A percentile compares a stretch with the other conserved stretches of the same genome.
Evolutionary conservation across 2,113 vertebrate species (phyloP).

Genomic region (Pygoscelis adeliae): DNA sequence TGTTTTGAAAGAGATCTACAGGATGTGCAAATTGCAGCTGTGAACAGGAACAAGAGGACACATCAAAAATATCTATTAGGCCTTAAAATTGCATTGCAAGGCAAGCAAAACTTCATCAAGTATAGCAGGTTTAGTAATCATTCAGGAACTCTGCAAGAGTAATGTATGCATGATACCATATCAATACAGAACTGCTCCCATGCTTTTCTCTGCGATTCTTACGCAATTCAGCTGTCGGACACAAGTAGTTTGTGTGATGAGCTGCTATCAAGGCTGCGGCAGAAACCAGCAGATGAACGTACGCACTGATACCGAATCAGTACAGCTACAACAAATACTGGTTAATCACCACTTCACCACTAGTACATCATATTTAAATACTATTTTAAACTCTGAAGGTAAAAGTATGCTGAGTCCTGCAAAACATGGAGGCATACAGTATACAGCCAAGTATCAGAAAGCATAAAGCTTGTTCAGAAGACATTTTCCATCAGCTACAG

Average conservation of each 20-base stretch:
- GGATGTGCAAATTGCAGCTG: neutral
- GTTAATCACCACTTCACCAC: neutral
- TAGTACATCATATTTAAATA: neutral
- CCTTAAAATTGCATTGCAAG: neutral
- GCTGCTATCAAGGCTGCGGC: neutral
- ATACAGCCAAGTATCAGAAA: neutral
- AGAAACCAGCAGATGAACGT: neutral
- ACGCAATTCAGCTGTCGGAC: neutral
- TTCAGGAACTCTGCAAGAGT: neutral
- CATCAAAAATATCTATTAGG: neutral
- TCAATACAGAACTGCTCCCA: neutral
- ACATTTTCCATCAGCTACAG: neutral
- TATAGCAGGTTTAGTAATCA: neutral
- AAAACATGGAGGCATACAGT: neutral
- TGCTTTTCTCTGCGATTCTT: neutral
- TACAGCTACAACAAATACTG: neutral
- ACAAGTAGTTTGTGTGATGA: neutral
- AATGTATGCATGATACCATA: fast-evolving
- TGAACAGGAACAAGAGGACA: neutral
- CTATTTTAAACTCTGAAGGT: neutral
- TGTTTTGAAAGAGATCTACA: neutral
- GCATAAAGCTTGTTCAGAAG: neutral
- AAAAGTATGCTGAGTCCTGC: neutral
- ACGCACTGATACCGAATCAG: fast-evolving
- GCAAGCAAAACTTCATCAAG: neutral